Conservation (phyloP, 2,888 invertebrate species). For the Acanthosepion lycidas region DNA sequence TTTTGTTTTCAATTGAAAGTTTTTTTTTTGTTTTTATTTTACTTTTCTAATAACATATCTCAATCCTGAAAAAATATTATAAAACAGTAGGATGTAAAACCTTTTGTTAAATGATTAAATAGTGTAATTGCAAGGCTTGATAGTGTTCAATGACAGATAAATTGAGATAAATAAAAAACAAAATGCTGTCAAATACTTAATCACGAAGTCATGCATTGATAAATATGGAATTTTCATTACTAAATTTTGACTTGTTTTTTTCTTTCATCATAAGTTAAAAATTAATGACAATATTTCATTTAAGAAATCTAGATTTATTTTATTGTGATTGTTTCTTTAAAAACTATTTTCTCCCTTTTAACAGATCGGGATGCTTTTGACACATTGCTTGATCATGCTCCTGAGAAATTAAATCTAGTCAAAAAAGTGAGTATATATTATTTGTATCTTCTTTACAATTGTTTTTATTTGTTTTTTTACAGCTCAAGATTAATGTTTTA, state of each 20-base stretch:
- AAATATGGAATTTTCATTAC: too few species aligned
- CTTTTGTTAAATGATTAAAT: too few species aligned
- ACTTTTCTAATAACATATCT: background rate
- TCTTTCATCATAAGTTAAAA: background rate
- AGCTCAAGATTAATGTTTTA: background rate
- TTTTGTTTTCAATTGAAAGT: too few species aligned
- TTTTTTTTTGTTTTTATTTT: too few species aligned
- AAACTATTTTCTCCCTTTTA: conserved; percentile 49
- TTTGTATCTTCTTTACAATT: background rate
- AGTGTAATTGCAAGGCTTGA: background rate
- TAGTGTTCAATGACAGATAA: background rate
- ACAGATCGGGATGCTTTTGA: conserved; percentile 97
- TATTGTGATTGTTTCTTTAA: background rate
- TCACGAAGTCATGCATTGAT: too few species aligned
- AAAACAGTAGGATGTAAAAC: too few species aligned
- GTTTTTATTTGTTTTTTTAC: background rate
- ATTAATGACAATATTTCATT: background rate
- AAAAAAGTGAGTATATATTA: conserved; percentile 82
- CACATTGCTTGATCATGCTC: conserved; percentile 97
- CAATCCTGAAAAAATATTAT: too few species aligned
- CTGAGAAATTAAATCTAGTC: conserved; percentile 96
- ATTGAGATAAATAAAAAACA: background rate
- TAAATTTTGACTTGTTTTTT: background rate
- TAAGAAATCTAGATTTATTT: background rate
- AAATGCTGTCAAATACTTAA: background rate